Evolutionary conservation across 2,113 vertebrate genomes (phyloP).

Genomic region (Sula dactylatra): DNA sequence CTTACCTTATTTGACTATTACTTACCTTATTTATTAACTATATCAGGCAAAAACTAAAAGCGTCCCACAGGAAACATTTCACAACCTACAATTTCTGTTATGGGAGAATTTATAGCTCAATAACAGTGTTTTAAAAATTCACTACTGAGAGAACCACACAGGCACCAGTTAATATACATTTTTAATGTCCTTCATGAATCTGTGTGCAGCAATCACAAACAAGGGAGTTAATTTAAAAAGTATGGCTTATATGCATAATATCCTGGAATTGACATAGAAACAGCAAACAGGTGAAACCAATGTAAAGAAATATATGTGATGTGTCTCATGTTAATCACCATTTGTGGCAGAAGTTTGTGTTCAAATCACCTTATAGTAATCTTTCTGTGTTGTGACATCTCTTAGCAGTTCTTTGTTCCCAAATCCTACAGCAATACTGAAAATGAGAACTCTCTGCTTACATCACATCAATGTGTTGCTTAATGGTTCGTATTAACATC

Average conservation of each 20-base stretch:
- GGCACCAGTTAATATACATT: background rate
- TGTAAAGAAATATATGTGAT: background rate
- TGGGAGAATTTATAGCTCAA: background rate
- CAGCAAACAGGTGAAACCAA: background rate
- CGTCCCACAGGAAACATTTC: background rate
- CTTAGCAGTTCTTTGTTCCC: background rate
- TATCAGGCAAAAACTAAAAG: background rate
- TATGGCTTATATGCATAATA: background rate
- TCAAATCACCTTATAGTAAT: background rate
- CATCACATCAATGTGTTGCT: background rate
- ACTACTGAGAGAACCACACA: background rate
- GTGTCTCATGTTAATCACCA: background rate
- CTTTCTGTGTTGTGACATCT: background rate
- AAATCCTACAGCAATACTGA: background rate
- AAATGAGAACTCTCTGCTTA: background rate
- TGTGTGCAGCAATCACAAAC: background rate
- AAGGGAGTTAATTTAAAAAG: background rate
- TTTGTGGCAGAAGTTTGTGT: background rate
- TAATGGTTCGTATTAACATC: constrained; percentile 6
- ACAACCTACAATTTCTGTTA: background rate
- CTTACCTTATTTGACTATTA: background rate
- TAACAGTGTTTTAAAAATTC: background rate
- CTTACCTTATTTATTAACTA: constrained; percentile 3
- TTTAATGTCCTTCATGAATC: background rate
- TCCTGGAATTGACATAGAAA: background rate